phyloP scores from a whole-genome alignment of 2,113 vertebrate species.

The Eulemur macaco region DNA sequence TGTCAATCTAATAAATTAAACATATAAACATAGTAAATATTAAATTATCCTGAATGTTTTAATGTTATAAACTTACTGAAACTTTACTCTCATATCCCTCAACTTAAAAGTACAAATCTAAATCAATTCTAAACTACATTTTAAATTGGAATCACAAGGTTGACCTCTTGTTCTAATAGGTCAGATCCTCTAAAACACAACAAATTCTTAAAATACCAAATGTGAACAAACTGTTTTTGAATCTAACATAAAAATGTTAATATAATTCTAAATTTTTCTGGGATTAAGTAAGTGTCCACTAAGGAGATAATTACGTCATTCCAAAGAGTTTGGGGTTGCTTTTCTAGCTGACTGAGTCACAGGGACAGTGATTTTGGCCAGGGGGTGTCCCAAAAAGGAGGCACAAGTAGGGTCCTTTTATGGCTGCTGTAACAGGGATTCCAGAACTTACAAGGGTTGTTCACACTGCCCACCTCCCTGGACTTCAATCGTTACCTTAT shows the following conservation, averaged over 20 bases:
- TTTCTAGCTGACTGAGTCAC: background rate
- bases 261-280: background rate
- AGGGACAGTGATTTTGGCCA: background rate
- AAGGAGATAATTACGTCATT: background rate
- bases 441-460: background rate
- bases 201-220: constrained; percentile 21
- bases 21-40: background rate
- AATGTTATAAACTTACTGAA: constrained; percentile 14
- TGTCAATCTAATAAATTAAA: constrained; percentile 26
- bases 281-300: background rate
- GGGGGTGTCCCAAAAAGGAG: background rate
- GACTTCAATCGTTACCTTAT: background rate
- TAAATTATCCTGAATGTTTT: constrained; percentile 26
- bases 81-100: background rate
- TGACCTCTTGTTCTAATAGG: background rate
- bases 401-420: background rate
- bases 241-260: background rate
- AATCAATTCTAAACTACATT: constrained; percentile 11
- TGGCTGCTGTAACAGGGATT: background rate
- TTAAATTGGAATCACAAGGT: background rate
- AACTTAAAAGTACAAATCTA: constrained; percentile 29
- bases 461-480: background rate
- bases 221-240: constrained; percentile 45
- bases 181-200: constrained; percentile 18
- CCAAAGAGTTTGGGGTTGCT: background rate